Base-by-base conservation (phyloP, 2,113 vertebrate species). In the Sylvilagus bachmani region DNA sequence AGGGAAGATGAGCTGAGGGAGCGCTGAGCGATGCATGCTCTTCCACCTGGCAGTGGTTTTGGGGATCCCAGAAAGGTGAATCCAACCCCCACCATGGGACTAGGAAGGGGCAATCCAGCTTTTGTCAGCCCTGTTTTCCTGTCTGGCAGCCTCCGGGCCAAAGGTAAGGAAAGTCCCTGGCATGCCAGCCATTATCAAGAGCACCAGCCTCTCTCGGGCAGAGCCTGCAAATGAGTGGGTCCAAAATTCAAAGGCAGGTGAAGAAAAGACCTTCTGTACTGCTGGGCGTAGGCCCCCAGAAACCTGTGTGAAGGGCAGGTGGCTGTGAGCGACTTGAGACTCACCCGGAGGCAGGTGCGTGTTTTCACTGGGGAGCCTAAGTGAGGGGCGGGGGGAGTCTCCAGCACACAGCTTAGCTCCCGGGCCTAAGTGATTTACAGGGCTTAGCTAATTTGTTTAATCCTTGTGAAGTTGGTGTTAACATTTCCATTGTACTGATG, bases 261-360 rank as follows among this genome's bases (percentile, higher is more conserved):
- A 82, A 94, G 95, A 44, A 69, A 94, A 83, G 79, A 64, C 49
- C 22, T 79, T 92, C 74, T 38, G 58, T 74, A 73, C 29, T 9
- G 17, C 53, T 4, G 11, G 0, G 10, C 79, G 51, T 33, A 33
- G 81, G 55, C 24, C n/a, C 74, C 33, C 21, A 4, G 1, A 0
- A 22, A 7, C 31, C 7, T 51, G 73, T 1, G 21, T 51, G 77
- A 53, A 13, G 69, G 27, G 64, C 49, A 10, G 77, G 67, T 53
- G 14, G 27, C 16, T 4, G 7, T 61, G 70, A 77, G 33, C 25
- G 33, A 78, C 55, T 58, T 58, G 55, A 58, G 55, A 58, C 14
- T 58, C 55, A 58, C 14, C 69, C 25, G 2, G 8, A 92, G 75
- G 38, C 13, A 9, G 19, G n/a, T 58, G 61, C 8, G 0, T 21